These are phyloP conservation scores for Apostichopus californicus DNA, from an alignment of 35 echinoderm and acorn worm genomes.

Conservation along the genomic window DNA sequence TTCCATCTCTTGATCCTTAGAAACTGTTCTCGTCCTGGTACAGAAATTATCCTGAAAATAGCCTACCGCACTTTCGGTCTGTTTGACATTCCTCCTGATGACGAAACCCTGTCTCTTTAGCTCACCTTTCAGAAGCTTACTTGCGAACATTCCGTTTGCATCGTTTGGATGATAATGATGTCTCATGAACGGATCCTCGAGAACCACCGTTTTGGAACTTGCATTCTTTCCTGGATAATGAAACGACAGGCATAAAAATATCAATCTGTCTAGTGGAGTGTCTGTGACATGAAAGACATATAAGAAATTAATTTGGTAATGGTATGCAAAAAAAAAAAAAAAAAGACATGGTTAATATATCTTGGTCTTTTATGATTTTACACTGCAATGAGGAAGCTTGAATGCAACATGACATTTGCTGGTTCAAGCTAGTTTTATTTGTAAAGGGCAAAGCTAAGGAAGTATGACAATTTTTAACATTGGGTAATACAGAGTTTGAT, in stretches of 20 bases:
- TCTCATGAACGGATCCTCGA: conserved; percentile 31
- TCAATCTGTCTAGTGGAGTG: background rate
- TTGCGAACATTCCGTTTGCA: conserved; percentile 8
- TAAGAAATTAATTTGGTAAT: no score
- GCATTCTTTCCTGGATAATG: background rate
- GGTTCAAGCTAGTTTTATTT: no score
- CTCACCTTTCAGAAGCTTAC: background rate
- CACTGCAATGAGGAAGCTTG: no score
- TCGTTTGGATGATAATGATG: conserved; percentile 20
- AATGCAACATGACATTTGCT: no score
- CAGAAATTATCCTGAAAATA: conserved; percentile 10
- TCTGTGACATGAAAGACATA: no score
- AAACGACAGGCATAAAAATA: background rate
- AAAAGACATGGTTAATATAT: no score
- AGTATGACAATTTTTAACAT: no score
- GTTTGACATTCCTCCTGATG: background rate
- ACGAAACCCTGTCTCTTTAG: background rate
- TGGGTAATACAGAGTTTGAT: no score
- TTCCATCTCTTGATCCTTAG: background rate
- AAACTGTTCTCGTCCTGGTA: background rate
- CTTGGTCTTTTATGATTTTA: no score
- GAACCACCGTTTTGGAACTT: background rate
- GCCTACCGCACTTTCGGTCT: background rate
- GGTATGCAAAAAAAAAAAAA: no score
- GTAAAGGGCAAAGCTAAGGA: no score